A percentile compares a stretch with the other conserved stretches of the same genome.
Evolutionary conservation across 2,888 invertebrate genomes (phyloP).

Genomic region (Synergus japonicus): DNA sequence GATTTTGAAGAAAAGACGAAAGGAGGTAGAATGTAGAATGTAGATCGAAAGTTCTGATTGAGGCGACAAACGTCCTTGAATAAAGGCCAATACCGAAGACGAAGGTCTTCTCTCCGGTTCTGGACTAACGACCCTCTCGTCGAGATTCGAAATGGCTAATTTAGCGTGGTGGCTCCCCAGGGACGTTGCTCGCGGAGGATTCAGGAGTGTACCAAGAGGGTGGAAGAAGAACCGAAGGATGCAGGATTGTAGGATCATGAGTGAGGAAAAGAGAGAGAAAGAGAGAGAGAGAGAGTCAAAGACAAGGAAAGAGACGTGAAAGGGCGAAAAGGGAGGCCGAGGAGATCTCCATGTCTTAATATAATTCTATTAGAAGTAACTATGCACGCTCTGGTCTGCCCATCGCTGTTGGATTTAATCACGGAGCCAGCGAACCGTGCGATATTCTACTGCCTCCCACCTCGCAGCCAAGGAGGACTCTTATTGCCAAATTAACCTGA

Average conservation of each 20-base stretch:
- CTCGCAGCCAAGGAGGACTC: constrained; percentile 53
- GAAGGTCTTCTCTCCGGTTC: constrained; percentile 50
- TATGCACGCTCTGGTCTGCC: constrained; percentile 73
- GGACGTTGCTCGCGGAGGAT: constrained; percentile 57
- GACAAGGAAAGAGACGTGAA: constrained; percentile 66
- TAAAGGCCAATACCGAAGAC: not conserved
- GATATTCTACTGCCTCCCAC: constrained; percentile 66
- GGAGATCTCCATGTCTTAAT: constrained; percentile 72
- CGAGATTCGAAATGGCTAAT: constrained; percentile 77
- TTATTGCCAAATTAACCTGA: constrained; percentile 69
- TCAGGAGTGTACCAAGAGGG: constrained; percentile 57
- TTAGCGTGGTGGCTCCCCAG: constrained; percentile 72
- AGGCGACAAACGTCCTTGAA: constrained; percentile 43
- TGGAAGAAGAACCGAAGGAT: constrained; percentile 50
- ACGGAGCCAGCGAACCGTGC: constrained; percentile 73
- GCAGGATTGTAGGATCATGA: constrained; percentile 43
- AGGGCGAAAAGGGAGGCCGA: constrained; percentile 56
- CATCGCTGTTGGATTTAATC: constrained; percentile 76
- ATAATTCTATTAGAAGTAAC: constrained; percentile 77
- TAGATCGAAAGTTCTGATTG: not conserved
- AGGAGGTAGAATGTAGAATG: not conserved
- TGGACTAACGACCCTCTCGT: constrained; percentile 64
- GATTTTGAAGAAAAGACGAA: constrained; percentile 49
- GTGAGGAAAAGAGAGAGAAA: constrained; percentile 66
- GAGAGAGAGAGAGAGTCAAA: constrained; percentile 75